phyloP scores from a whole-genome alignment of 2,113 vertebrate species.

The Triplophysa tibetana region DNA sequence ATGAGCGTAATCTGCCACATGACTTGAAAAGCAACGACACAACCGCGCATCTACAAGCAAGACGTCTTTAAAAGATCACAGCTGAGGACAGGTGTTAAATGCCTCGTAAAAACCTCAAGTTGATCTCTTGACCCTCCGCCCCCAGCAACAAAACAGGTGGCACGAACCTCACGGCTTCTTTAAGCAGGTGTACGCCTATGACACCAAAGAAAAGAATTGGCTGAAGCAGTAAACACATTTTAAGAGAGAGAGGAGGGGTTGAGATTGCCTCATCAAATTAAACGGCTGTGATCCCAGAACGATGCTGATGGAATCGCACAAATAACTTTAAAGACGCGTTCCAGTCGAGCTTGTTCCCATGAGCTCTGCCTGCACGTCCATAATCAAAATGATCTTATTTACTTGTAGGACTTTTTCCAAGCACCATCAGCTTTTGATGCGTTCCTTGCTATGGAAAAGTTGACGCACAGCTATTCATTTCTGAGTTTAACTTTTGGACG shows the following conservation, averaged over 20 bases:
- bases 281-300: conserved; percentile 8
- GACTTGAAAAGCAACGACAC: not conserved
- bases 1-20: not conserved
- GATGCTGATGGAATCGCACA: conserved; percentile 23
- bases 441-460: conserved; percentile 11
- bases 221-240: conserved; percentile 14
- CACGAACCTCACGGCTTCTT: conserved; percentile 1
- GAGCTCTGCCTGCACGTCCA: not conserved
- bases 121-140: conserved; percentile 2
- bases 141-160: conserved; percentile 27
- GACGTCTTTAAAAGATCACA: not conserved
- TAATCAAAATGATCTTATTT: conserved; percentile 20
- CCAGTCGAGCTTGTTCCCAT: conserved; percentile 1
- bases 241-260: conserved; percentile 1
- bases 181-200: conserved; percentile 12
- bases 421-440: conserved; percentile 26
- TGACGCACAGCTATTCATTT: conserved; percentile 3
- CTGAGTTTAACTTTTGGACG: conserved; percentile 12
- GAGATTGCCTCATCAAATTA: conserved; percentile 5
- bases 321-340: conserved; percentile 19
- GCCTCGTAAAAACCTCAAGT: not conserved
- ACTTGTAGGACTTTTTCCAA: conserved; percentile 25
- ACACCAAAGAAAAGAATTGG: conserved; percentile 31
- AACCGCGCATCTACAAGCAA: not conserved
- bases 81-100: conserved; percentile 3